Base-by-base conservation (phyloP, 2,113 vertebrate genomes). In the Apaloderma vittatum region DNA sequence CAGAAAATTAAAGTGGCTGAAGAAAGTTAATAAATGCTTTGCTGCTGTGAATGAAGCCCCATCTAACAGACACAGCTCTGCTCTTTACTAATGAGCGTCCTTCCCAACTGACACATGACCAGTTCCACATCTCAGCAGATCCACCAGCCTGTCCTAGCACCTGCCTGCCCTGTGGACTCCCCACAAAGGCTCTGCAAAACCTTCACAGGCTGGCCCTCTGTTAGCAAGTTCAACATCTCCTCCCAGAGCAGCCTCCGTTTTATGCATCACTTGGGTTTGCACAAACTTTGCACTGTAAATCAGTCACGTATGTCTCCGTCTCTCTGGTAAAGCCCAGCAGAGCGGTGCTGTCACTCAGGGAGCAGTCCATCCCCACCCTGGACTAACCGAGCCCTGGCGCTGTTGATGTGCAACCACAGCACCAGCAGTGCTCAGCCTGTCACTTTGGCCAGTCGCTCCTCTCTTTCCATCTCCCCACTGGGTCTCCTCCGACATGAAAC, bases 321-420 rank as follows among this genome's bases (percentile, higher is more conserved):
- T 61, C 26, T 23, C 4, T 77, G 27, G 11, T 9, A 26, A 63
- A 90, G 34, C 45, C 58, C 54, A 72, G 4, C 10, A 55, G 52
- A 59, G 65, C 63, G 21, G n/a, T 3, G 29, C 62, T 87, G n/a
- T n/a, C n/a, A 3, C 26, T 23, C 27, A 26, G n/a, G 21, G 11
- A 77, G 15, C 48, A 11, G 30, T 17, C 46, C 43, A 34, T 17
- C 27, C 62, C 34, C 66, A 70, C 7, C 15, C 22, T 0, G 0
- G 6, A 12, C 68, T 63, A 66, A 63, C 9, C 1, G 1, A 52
- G 21, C 72, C 57, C 82, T 67, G n/a, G 16, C 12, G 8, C 58
- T 1, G 0, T 0, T 32, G 43, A 32, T 36, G 43, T 46, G 19
- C 37, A 78, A 19, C 27, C 27, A 58, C 46, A 46, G 0, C 34